Percentiles rank a stretch among this genome's conserved stretches.
phyloP scores from a whole-genome alignment of 2,888 invertebrate genomes.

The Ischnus inquisitorius region DNA sequence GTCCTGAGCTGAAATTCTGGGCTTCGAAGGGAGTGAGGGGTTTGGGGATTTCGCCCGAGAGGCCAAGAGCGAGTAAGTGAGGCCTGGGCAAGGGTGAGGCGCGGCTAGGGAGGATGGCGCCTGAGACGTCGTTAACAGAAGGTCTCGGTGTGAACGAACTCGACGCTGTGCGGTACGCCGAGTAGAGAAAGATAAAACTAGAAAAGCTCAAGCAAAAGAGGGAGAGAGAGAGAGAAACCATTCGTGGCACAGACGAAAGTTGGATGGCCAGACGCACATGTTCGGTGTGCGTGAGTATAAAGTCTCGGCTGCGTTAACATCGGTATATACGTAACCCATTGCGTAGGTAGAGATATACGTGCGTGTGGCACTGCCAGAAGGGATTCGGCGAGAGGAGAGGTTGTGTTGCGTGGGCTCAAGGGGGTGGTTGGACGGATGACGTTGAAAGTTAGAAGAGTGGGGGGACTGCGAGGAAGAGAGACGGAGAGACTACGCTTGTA shows the following conservation, averaged over 20 bases:
- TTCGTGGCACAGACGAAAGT: slow-evolving; percentile 68
- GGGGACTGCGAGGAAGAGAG: slow-evolving; percentile 68
- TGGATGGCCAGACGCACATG: slow-evolving; percentile 71
- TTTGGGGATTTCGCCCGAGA: slow-evolving; percentile 49
- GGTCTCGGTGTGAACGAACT: slow-evolving; percentile 70
- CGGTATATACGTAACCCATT: slow-evolving; percentile 31
- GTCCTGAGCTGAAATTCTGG: slow-evolving; percentile 64
- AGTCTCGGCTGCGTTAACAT: slow-evolving; percentile 7
- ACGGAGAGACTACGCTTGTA: slow-evolving; percentile 75
- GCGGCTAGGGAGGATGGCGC: slow-evolving; percentile 70
- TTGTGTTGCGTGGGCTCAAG: slow-evolving; percentile 40
- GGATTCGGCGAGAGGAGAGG: slow-evolving; percentile 60
- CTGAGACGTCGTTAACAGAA: slow-evolving; percentile 73
- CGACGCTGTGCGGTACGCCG: slow-evolving; percentile 53
- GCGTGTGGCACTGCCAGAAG: slow-evolving; percentile 65
- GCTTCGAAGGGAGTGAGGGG: slow-evolving; percentile 32
- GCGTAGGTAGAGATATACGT: slow-evolving; percentile 32
- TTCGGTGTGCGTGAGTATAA: slow-evolving; percentile 58
- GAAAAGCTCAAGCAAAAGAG: slow-evolving; percentile 38
- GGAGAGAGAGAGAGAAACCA: slow-evolving; percentile 54
- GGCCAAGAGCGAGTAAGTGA: slow-evolving; percentile 68
- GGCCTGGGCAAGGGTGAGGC: slow-evolving; percentile 60
- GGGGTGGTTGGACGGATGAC: slow-evolving; percentile 59
- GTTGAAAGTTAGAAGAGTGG: slow-evolving; percentile 63
- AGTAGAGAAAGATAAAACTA: slow-evolving; percentile 11